phyloP scores from a whole-genome alignment of 2,113 vertebrate species.

The Boleophthalmus pectinirostris region DNA sequence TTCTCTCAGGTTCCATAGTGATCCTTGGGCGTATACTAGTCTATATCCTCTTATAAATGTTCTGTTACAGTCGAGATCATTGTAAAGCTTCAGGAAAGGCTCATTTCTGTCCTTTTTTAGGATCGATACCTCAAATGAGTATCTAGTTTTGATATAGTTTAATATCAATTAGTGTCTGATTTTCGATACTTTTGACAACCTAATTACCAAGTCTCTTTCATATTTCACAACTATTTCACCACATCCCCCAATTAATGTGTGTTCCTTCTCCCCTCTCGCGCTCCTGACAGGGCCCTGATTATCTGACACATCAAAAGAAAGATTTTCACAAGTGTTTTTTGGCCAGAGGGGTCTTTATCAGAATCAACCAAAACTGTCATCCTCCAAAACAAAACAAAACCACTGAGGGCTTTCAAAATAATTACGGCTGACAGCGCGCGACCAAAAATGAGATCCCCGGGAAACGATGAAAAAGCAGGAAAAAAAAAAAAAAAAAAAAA shows the following conservation, averaged over 20 bases:
- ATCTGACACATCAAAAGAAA: conserved; percentile 1
- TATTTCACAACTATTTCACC: background rate
- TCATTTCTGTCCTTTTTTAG: too few species aligned
- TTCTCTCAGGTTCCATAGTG: too few species aligned
- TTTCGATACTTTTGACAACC: background rate
- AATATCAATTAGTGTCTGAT: too few species aligned
- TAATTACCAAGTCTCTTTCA: too few species aligned
- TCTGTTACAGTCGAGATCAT: too few species aligned
- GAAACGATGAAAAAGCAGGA: conserved; percentile 28
- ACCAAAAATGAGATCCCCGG: conserved; percentile 35
- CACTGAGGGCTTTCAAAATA: conserved; percentile 49
- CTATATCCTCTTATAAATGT: too few species aligned
- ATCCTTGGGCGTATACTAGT: too few species aligned
- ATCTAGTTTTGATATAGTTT: too few species aligned
- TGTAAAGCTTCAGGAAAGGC: too few species aligned
- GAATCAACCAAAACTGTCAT: conserved; percentile 53
- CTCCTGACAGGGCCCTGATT: background rate
- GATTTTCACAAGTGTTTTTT: conserved; percentile 51
- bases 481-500: conserved; percentile 17
- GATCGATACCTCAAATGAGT: too few species aligned
- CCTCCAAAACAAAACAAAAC: conserved; percentile 58
- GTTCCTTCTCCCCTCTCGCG: background rate
- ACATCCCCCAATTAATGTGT: background rate
- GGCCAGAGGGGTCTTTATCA: conserved; percentile 51
- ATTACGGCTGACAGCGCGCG: conserved; percentile 57